These are phyloP conservation scores for Chironomus tentans DNA, from an alignment of 2,888 invertebrate species.

Conservation along the genomic window DNA sequence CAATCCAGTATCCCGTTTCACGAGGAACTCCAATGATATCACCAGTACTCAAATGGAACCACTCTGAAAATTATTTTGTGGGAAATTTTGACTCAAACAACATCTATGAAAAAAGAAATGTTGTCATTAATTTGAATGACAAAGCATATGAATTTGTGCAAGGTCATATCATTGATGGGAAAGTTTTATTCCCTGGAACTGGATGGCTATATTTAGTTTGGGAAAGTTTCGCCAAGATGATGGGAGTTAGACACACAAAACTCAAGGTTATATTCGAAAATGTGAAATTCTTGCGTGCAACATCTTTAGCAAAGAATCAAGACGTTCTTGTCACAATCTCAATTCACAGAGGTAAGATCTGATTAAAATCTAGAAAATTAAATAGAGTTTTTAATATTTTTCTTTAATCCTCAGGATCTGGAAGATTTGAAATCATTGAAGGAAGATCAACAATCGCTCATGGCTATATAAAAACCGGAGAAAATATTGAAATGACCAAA, in stretches of 20 bases:
- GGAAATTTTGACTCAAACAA: slow-evolving; percentile 58
- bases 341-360: slow-evolving; percentile 32
- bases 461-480: slow-evolving; percentile 36
- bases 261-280: slow-evolving; percentile 35
- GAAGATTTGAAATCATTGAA: slow-evolving; percentile 40
- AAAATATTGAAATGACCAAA: slow-evolving; percentile 30
- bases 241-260: slow-evolving; percentile 41
- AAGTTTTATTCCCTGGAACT: slow-evolving; percentile 57
- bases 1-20: slow-evolving; percentile 65
- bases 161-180: slow-evolving; percentile 75
- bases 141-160: slow-evolving; percentile 62
- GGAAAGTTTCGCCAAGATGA: slow-evolving; percentile 41
- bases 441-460: slow-evolving; percentile 38
- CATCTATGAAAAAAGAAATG: slow-evolving; percentile 54
- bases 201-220: slow-evolving; percentile 41
- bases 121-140: slow-evolving; percentile 51
- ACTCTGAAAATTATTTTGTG: slow-evolving; percentile 61
- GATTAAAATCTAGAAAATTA: neutral
- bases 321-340: slow-evolving; percentile 34
- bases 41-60: slow-evolving; percentile 72
- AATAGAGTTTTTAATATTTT: neutral
- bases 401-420: slow-evolving; percentile 31
- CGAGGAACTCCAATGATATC: slow-evolving; percentile 71
- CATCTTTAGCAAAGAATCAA: slow-evolving; percentile 45
- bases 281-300: slow-evolving; percentile 51